A percentile compares a stretch with the other conserved stretches of the same genome.
phyloP scores from a whole-genome alignment of 2,888 invertebrate genomes.

The Blastobasis adustella region DNA sequence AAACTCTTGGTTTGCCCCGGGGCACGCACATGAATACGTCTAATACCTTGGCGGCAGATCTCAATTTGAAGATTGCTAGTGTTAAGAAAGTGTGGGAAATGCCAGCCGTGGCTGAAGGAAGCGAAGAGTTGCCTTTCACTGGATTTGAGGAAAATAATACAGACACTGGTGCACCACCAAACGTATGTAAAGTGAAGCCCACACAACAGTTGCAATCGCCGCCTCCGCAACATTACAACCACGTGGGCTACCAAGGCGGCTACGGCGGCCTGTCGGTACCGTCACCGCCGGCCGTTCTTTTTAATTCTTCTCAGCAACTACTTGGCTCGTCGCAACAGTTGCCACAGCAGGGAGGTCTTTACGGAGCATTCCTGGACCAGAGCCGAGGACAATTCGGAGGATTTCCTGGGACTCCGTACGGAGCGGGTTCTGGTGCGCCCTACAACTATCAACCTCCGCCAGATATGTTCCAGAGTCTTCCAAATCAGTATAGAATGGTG shows the following conservation, averaged over 20 bases:
- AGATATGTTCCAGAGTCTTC: constrained; percentile 67
- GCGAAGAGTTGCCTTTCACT: constrained; percentile 63
- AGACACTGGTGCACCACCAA: constrained; percentile 75
- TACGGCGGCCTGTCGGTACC: constrained; percentile 89
- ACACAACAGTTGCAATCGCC: constrained; percentile 85
- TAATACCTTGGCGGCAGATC: constrained; percentile 88
- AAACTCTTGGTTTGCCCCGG: constrained; percentile 71
- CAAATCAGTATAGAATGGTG: constrained; percentile 66
- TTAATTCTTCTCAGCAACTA: constrained; percentile 82
- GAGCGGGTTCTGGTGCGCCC: constrained; percentile 80
- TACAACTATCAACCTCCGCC: constrained; percentile 85
- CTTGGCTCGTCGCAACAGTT: constrained; percentile 74
- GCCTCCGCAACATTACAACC: constrained; percentile 79
- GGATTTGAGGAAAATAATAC: constrained; percentile 59
- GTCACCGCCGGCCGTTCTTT: constrained; percentile 89
- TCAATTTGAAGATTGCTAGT: constrained; percentile 94
- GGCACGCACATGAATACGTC: constrained; percentile 78
- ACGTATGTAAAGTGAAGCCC: constrained; percentile 90
- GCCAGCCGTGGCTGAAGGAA: constrained; percentile 79
- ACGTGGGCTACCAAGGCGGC: constrained; percentile 83
- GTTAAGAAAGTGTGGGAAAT: constrained; percentile 94
- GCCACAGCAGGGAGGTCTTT: constrained; percentile 83
- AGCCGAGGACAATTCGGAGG: constrained; percentile 87
- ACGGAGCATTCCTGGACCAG: constrained; percentile 87
- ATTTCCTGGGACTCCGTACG: constrained; percentile 81